These are phyloP conservation scores for Lamproptera curius DNA, from an alignment of 2,888 invertebrate species.

Conservation along the genomic window DNA sequence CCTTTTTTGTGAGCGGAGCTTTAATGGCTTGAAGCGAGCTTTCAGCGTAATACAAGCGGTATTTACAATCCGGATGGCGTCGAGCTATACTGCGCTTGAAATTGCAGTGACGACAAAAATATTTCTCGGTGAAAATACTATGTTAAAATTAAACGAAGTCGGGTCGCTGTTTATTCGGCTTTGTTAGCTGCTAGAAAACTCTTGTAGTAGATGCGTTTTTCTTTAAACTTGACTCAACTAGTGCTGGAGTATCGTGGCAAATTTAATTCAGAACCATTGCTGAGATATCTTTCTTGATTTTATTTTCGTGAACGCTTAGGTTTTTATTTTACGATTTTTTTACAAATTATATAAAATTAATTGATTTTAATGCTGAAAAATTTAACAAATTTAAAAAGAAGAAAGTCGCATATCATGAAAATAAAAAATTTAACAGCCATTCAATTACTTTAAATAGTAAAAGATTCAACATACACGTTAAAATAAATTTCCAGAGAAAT, in stretches of 20 bases:
- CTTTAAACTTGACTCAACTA: constrained; percentile 11
- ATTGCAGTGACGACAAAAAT: constrained; percentile 26
- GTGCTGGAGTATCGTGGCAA: constrained; percentile 8
- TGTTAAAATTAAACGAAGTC: constrained; percentile 34
- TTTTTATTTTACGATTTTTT: too few relatives aligned
- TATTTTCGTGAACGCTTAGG: too few relatives aligned
- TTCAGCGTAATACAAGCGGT: neutral
- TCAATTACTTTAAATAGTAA: too few relatives aligned
- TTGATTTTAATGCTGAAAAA: too few relatives aligned
- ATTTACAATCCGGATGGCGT: neutral
- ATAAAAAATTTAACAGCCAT: too few relatives aligned
- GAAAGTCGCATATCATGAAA: too few relatives aligned
- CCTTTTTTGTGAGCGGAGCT: constrained; percentile 3
- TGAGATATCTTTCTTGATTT: too few relatives aligned
- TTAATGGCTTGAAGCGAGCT: constrained; percentile 1
- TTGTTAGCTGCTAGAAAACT: constrained; percentile 32
- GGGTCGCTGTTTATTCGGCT: constrained; percentile 50
- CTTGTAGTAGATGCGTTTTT: constrained; percentile 25
- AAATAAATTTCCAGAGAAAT: too few relatives aligned
- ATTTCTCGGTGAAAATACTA: constrained; percentile 43
- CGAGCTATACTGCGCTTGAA: neutral
- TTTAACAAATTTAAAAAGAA: too few relatives aligned
- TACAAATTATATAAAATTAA: too few relatives aligned
- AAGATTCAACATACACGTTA: too few relatives aligned
- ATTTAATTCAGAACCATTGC: constrained; percentile 10